Evolutionary conservation across 2,113 vertebrate genomes (phyloP).

Genomic region (Hippocampus zosterae): DNA sequence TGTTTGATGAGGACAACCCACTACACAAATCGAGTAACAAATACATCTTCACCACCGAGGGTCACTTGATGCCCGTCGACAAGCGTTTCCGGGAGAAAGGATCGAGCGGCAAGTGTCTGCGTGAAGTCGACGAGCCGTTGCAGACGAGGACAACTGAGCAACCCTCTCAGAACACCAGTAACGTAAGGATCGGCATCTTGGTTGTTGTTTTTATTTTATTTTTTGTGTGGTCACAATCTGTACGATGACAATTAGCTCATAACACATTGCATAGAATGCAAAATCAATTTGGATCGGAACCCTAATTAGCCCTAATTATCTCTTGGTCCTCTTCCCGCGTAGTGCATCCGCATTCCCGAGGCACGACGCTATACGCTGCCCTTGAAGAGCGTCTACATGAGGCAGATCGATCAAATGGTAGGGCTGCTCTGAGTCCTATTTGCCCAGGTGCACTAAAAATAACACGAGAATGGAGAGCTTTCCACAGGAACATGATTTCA

Average conservation of each 20-base stretch:
- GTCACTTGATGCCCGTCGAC: slow-evolving; percentile 90
- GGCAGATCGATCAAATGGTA: slow-evolving; percentile 97
- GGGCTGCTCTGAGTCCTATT: slow-evolving; percentile 78
- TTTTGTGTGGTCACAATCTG: background rate
- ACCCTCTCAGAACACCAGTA: slow-evolving; percentile 78
- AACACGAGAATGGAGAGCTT: background rate
- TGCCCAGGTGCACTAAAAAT: background rate
- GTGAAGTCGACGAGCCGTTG: slow-evolving; percentile 43
- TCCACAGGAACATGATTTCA: background rate
- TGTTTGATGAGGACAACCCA: slow-evolving; percentile 97
- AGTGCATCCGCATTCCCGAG: slow-evolving; percentile 89
- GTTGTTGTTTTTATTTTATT: background rate
- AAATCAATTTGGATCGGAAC: too few species aligned
- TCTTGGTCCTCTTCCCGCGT: background rate
- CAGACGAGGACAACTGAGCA: slow-evolving; percentile 44
- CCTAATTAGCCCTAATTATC: background rate
- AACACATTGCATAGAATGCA: background rate
- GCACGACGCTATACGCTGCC: slow-evolving; percentile 87
- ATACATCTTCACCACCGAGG: slow-evolving; percentile 97
- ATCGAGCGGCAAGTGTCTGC: slow-evolving; percentile 79
- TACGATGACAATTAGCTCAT: background rate
- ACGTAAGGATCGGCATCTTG: slow-evolving; percentile 71
- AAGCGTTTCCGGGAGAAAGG: slow-evolving; percentile 81
- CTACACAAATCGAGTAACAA: slow-evolving; percentile 87
- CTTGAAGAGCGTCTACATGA: slow-evolving; percentile 95